Evolutionary conservation across 2,113 vertebrate species (phyloP).

Genomic region (Morphnarchus princeps): DNA sequence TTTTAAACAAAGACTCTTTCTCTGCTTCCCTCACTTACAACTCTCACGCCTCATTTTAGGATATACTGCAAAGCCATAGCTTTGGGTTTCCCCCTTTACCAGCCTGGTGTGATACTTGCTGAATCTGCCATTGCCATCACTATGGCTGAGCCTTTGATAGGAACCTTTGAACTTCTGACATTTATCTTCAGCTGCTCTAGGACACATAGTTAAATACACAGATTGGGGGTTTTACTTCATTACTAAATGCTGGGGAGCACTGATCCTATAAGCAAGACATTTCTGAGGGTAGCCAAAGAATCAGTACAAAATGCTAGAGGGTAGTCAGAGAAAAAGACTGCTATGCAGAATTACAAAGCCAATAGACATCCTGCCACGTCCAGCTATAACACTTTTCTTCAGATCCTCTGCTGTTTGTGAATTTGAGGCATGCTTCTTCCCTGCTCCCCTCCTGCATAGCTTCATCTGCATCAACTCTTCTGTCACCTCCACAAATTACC

Average conservation of each 20-base stretch:
- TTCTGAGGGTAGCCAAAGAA: neutral
- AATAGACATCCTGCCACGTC: neutral
- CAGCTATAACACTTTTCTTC: neutral
- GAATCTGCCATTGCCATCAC: neutral
- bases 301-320: neutral
- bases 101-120: neutral
- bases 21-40: neutral
- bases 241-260: neutral
- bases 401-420: neutral
- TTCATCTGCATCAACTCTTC: neutral
- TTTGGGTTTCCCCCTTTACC: neutral
- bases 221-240: neutral
- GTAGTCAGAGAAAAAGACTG: neutral
- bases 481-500: neutral
- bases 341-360: neutral
- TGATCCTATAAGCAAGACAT: neutral
- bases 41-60: neutral
- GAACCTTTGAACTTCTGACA: neutral
- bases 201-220: neutral
- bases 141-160: fast-evolving
- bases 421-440: neutral
- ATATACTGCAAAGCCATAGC: neutral
- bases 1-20: neutral
- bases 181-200: neutral
- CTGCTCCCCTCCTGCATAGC: neutral